phyloP scores from a whole-genome alignment of 2,888 invertebrate genomes.

The Rhingia campestris region DNA sequence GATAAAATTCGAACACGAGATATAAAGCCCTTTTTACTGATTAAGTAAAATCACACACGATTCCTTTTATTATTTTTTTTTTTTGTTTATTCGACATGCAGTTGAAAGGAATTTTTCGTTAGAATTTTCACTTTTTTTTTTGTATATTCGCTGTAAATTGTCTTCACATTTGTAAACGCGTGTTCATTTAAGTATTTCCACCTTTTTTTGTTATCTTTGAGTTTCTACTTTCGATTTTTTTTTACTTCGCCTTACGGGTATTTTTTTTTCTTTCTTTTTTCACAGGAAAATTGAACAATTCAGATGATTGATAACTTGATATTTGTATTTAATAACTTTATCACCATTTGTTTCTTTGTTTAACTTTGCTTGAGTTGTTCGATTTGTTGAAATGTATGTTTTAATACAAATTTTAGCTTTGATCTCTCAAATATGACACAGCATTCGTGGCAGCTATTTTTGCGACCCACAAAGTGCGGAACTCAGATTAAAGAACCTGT shows the following conservation, averaged over 20 bases:
- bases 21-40: slow-evolving; percentile 29
- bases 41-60: slow-evolving; percentile 5
- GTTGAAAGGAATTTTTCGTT: not conserved
- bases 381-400: slow-evolving; percentile 21
- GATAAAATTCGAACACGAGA: slow-evolving; percentile 11
- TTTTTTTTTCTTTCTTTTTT: slow-evolving; percentile 2
- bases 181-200: slow-evolving; percentile 27
- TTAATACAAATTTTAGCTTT: slow-evolving; percentile 24
- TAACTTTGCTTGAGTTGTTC: slow-evolving; percentile 21
- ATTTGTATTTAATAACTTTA: slow-evolving; percentile 3
- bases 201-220: slow-evolving; percentile 21
- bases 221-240: slow-evolving; percentile 34
- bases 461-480: slow-evolving; percentile 65
- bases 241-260: not conserved
- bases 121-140: slow-evolving; percentile 30
- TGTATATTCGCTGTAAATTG: not conserved
- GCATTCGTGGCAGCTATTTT: slow-evolving; percentile 70
- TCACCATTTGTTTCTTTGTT: slow-evolving; percentile 40
- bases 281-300: slow-evolving; percentile 35
- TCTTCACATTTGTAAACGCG: slow-evolving; percentile 21
- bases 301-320: slow-evolving; percentile 23
- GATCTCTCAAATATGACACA: slow-evolving; percentile 56
- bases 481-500: slow-evolving; percentile 59
- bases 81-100: not conserved
- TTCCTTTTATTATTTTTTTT: not conserved